Base-by-base conservation (phyloP, 2,888 invertebrate genomes). In the Oasisia sp. region DNA sequence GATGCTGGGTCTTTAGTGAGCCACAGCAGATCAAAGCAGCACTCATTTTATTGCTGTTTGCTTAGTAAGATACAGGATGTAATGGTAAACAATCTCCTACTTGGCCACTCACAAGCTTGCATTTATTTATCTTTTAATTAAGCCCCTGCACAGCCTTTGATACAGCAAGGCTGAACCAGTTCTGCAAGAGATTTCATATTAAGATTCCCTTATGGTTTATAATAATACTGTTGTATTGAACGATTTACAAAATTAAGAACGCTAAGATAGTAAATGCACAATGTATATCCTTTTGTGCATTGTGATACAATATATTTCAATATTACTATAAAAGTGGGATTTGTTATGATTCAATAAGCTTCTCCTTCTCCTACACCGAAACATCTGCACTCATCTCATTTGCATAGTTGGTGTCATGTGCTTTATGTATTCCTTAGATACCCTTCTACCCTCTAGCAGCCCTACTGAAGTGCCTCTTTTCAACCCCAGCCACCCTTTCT, bases 81-180 rank as follows among this genome's bases (percentile, higher is more conserved):
- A 74, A 74, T n/a, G n/a, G 74, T 74, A 74, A 74, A 74, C 74
- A n/a, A 27, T 74, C 74, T 74, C 74, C 27, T 74, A 74, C 74
- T 74, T 27, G 74, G 74, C 74, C 74, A 74, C n/a, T 74, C n/a
- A 74, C n/a, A n/a, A 74, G 74, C n/a, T 74, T 74, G 74, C 7
- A 7, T n/a, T 74, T 74, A 74, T 74, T 74, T 19, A 19, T 19
- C 19, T 74, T 74, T 74, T 74, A 74, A 74, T 74, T 74, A 74
- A 74, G 56, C 7, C 56, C 56, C 4, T 3, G 14, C 11, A 19
- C 19, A 56, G n/a, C 74, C 74, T 74, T 74, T 74, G 27, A 74
- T 27, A 27, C 74, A 27, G 74, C 74, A 74, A 74, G 2, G 7
- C 27, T 74, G n/a, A 27, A 19, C n/a, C 74, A 74, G 74, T 74